A percentile compares a stretch with the other conserved stretches of the same genome.
phyloP scores from a whole-genome alignment of 2,797 vertebrate species.

The Bothrops alternatus region DNA sequence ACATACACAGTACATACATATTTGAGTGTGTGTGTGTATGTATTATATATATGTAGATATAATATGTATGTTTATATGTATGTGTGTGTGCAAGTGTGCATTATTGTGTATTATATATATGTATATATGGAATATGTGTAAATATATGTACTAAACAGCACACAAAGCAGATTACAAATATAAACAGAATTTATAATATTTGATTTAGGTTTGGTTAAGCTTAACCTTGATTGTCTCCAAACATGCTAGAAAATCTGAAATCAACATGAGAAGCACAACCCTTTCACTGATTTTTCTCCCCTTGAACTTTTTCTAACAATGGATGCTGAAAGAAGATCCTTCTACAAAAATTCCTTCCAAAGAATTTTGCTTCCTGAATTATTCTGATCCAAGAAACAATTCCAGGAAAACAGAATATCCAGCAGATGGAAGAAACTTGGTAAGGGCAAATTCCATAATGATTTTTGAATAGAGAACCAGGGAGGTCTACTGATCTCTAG shows the following conservation, averaged over 20 bases:
- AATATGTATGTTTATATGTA: neutral
- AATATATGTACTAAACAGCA: neutral
- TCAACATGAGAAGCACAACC: neutral
- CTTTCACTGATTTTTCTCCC: neutral
- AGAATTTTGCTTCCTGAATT: neutral
- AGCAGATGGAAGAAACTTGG: too few species aligned
- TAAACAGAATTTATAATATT: neutral
- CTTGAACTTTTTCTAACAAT: neutral
- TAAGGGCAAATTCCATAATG: neutral
- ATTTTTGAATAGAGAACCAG: neutral
- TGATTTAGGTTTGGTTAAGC: neutral
- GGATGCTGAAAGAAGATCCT: neutral
- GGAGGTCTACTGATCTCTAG: neutral
- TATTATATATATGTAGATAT: too few species aligned
- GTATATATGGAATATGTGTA: neutral
- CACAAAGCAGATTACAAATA: neutral
- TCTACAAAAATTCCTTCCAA: neutral
- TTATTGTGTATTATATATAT: neutral
- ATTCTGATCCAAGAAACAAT: neutral
- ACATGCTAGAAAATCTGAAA: neutral
- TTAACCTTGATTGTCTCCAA: neutral
- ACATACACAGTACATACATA: too few species aligned
- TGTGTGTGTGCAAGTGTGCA: neutral
- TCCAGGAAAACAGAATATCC: neutral
- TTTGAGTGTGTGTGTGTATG: neutral